Conservation (phyloP, 1,140 invertebrate species). For the Aplysia californica region DNA sequence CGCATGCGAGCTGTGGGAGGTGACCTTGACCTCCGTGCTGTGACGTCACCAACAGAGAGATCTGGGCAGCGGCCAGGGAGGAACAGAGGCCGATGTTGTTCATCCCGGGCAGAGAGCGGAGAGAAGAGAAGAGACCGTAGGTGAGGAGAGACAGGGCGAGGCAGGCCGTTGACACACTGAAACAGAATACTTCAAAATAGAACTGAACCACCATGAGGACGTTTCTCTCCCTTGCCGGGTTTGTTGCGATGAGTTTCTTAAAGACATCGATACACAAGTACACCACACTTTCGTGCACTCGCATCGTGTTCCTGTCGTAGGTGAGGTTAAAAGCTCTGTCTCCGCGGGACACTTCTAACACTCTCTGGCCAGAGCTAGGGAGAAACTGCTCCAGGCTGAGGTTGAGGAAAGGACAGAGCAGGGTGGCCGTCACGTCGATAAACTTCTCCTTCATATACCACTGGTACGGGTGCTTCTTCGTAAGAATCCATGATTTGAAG, state of each 20-base stretch:
- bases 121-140: constrained; percentile 61
- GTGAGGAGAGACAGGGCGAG: constrained; percentile 63
- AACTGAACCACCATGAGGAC: not conserved
- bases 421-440: too few species aligned
- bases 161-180: constrained; percentile 64
- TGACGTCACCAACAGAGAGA: constrained; percentile 63
- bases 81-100: constrained; percentile 66
- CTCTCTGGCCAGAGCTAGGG: too few species aligned
- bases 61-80: constrained; percentile 64
- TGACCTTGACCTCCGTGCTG: not conserved
- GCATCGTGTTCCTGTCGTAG: too few species aligned
- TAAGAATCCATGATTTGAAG: too few species aligned
- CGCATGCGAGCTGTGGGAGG: constrained; percentile 44
- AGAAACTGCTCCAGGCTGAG: too few species aligned
- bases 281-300: not conserved
- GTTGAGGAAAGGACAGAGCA: too few species aligned
- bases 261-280: not conserved
- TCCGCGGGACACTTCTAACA: too few species aligned
- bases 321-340: too few species aligned
- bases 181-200: constrained; percentile 29
- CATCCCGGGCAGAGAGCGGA: constrained; percentile 68
- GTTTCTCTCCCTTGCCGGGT: not conserved
- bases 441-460: too few species aligned
- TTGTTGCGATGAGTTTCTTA: not conserved
- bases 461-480: too few species aligned